A percentile compares a stretch with the other conserved stretches of the same genome.
Evolutionary conservation across 2,888 invertebrate species (phyloP).

Genomic region (Exocentrus adspersus): DNA sequence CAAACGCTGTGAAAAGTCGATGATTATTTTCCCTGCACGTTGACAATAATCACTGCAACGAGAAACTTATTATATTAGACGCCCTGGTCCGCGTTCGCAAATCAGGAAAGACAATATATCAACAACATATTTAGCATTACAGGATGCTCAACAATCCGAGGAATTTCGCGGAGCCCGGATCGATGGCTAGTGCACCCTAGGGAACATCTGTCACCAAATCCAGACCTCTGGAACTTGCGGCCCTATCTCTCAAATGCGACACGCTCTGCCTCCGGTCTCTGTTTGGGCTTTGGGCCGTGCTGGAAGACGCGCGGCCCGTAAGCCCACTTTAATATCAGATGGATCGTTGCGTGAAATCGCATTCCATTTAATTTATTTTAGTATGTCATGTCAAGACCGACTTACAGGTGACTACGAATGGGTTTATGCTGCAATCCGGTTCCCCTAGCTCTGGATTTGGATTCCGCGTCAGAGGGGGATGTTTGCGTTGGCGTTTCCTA

Average conservation of each 20-base stretch:
- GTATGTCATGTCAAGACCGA: slow-evolving; percentile 12
- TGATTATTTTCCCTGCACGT: too few relatives aligned
- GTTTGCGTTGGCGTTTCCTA: too few relatives aligned
- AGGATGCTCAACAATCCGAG: slow-evolving; percentile 33
- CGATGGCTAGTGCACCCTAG: slow-evolving; percentile 35
- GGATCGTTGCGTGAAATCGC: slow-evolving; percentile 17
- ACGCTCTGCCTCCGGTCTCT: slow-evolving; percentile 30
- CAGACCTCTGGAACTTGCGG: slow-evolving; percentile 36
- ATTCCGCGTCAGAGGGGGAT: neutral
- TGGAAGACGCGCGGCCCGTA: slow-evolving; percentile 7
- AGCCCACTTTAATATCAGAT: slow-evolving; percentile 20
- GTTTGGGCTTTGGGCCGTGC: slow-evolving; percentile 20
- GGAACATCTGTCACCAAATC: slow-evolving; percentile 41
- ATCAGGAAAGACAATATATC: slow-evolving; percentile 6
- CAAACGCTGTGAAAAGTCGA: too few relatives aligned
- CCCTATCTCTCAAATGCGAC: slow-evolving; percentile 37
- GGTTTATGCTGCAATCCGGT: slow-evolving; percentile 1
- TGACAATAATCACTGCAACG: too few relatives aligned
- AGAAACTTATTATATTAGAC: neutral
- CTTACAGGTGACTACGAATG: neutral
- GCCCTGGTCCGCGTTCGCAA: neutral
- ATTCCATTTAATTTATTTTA: slow-evolving; percentile 16
- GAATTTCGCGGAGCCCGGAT: slow-evolving; percentile 18
- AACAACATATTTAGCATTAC: slow-evolving; percentile 11
- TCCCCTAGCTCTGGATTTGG: neutral